phyloP scores from a whole-genome alignment of 2,888 invertebrate species.

The Phrixothrix hirtus region DNA sequence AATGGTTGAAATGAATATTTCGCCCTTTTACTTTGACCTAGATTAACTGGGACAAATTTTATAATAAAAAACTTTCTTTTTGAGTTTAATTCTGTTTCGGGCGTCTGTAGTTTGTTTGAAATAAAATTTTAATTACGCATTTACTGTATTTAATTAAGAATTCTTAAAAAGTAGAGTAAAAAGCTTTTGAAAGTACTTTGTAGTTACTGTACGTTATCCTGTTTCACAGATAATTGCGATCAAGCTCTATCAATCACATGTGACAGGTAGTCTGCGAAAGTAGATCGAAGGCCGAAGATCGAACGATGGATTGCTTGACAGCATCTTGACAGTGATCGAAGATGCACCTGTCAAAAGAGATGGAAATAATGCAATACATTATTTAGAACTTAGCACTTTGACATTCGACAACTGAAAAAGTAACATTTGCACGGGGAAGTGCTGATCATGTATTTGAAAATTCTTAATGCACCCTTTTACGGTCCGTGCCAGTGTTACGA shows the following conservation, averaged over 20 bases:
- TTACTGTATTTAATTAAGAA: not conserved
- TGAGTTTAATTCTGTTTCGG: too few relatives aligned
- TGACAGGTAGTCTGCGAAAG: slow-evolving; percentile 50
- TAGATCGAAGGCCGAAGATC: slow-evolving; percentile 43
- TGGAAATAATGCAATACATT: slow-evolving; percentile 41
- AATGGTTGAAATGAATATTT: too few relatives aligned
- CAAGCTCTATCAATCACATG: slow-evolving; percentile 54
- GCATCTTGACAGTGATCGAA: slow-evolving; percentile 52
- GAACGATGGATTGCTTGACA: slow-evolving; percentile 51
- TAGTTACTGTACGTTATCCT: slow-evolving; percentile 9
- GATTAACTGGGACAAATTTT: too few relatives aligned
- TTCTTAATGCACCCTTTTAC: slow-evolving; percentile 36
- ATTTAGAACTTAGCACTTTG: slow-evolving; percentile 29
- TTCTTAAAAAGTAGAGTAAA: not conserved
- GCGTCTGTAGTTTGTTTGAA: too few relatives aligned
- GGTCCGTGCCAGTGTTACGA: slow-evolving; percentile 48
- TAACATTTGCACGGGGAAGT: slow-evolving; percentile 5
- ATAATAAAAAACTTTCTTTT: too few relatives aligned
- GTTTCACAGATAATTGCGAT: slow-evolving; percentile 44
- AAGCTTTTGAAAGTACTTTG: too few relatives aligned
- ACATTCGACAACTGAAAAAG: not conserved
- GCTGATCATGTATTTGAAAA: slow-evolving; percentile 8
- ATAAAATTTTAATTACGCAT: too few relatives aligned
- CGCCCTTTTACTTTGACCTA: too few relatives aligned
- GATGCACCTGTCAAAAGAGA: slow-evolving; percentile 47